Conservation (phyloP, 2,113 vertebrate genomes). For the Sprattus sprattus region DNA sequence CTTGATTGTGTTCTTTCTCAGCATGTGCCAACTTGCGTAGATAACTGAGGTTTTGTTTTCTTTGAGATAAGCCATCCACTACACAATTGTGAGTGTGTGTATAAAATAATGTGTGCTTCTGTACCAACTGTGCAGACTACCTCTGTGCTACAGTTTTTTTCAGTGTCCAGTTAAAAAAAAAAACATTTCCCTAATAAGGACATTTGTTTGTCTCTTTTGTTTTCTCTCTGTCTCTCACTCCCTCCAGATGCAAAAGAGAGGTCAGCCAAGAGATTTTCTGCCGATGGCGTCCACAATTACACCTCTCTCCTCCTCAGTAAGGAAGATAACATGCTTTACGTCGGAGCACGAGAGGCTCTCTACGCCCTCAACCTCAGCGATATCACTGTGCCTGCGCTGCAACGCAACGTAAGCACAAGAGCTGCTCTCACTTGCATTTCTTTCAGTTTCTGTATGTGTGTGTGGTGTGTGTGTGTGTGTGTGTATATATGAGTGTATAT, state of each 20-base stretch:
- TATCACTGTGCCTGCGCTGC: slow-evolving; percentile 63
- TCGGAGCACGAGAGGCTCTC: slow-evolving; percentile 84
- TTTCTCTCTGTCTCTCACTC: slow-evolving; percentile 29
- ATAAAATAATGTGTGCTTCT: neutral
- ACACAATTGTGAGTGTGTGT: neutral
- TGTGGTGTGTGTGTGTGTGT: neutral
- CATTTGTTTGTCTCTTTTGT: slow-evolving; percentile 15
- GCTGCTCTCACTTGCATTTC: neutral
- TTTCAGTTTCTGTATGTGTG: neutral
- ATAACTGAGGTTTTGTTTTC: neutral
- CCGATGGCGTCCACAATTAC: slow-evolving; percentile 75
- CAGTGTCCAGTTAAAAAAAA: too few relatives aligned
- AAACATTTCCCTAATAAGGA: too few relatives aligned
- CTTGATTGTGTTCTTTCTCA: slow-evolving; percentile 19
- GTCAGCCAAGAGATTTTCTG: slow-evolving; percentile 71
- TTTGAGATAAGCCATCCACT: neutral
- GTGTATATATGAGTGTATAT: neutral
- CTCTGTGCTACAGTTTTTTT: neutral
- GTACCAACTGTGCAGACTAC: neutral
- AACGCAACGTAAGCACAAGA: slow-evolving; percentile 74
- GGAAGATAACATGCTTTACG: slow-evolving; percentile 77
- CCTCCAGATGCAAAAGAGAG: slow-evolving; percentile 74
- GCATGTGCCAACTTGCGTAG: neutral
- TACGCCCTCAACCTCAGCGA: slow-evolving; percentile 78
- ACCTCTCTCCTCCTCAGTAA: slow-evolving; percentile 83